phyloP scores from a whole-genome alignment of 2,888 invertebrate species.

The Julus scanicus region DNA sequence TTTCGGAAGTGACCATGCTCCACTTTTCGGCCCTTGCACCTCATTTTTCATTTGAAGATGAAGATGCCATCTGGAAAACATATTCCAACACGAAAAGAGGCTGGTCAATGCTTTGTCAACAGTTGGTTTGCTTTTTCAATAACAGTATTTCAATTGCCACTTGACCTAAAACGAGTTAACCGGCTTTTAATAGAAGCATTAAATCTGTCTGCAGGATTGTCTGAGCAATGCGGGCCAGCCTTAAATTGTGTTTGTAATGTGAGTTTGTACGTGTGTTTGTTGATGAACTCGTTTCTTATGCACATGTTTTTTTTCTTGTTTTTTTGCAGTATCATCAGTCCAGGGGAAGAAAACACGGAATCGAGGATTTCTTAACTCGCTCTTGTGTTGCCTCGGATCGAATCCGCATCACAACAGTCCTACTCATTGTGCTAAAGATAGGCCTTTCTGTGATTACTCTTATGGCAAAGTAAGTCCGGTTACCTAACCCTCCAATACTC shows the following conservation, averaged over 20 bases:
- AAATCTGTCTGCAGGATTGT: constrained; percentile 21
- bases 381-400: constrained; percentile 83
- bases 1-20: neutral
- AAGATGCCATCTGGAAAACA: neutral
- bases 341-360: constrained; percentile 70
- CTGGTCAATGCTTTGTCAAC: constrained; percentile 16
- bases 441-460: constrained; percentile 67
- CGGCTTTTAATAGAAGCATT: constrained; percentile 25
- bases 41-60: neutral
- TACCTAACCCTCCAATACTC: neutral
- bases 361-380: constrained; percentile 83
- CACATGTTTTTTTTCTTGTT: neutral
- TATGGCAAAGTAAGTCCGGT: constrained; percentile 65
- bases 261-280: neutral
- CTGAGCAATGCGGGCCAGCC: neutral
- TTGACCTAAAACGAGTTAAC: constrained; percentile 33
- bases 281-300: constrained; percentile 49
- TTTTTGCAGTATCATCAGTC: constrained; percentile 3
- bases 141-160: constrained; percentile 19
- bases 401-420: constrained; percentile 62
- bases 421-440: constrained; percentile 59
- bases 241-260: neutral
- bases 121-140: neutral
- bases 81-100: neutral
- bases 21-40: neutral